Conservation (phyloP, 2,797 vertebrate genomes). For the Gambusia yucatana region DNA sequence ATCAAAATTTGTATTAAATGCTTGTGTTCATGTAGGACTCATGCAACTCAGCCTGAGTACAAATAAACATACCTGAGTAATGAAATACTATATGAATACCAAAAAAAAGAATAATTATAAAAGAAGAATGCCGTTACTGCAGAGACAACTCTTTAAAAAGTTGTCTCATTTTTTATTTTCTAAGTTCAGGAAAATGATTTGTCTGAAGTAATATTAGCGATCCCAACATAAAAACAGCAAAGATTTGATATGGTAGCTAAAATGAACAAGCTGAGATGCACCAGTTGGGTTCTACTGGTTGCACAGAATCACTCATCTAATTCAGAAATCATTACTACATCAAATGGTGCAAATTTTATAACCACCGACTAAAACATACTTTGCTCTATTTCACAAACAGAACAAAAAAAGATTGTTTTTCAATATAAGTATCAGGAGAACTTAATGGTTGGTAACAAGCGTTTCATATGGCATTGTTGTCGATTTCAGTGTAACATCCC, state of each 20-base stretch:
- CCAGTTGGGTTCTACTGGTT: neutral
- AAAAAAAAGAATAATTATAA: conserved; percentile 17
- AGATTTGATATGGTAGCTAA: neutral
- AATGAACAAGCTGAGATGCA: neutral
- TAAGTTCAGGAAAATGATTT: neutral
- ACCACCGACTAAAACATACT: neutral
- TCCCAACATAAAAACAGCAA: neutral
- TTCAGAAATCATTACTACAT: neutral
- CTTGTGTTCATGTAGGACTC: conserved; percentile 61
- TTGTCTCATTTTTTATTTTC: neutral
- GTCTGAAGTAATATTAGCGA: neutral
- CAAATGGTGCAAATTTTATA: neutral
- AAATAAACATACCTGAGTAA: conserved; percentile 78
- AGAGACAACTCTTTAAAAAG: neutral
- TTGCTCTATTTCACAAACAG: neutral
- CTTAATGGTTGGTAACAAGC: neutral
- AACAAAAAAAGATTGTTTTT: neutral
- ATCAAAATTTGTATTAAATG: conserved; percentile 33
- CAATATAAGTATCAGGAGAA: neutral
- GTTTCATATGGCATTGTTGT: neutral
- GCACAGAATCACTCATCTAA: neutral
- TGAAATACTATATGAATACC: conserved; percentile 33
- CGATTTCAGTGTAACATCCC: neutral
- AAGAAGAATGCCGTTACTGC: neutral
- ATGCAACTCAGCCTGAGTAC: conserved; percentile 67